Evolutionary conservation across 2,888 invertebrate genomes (phyloP), one percentile per base, ranked within the genome.

Genomic region (Caenorhabditis angaria): DNA sequence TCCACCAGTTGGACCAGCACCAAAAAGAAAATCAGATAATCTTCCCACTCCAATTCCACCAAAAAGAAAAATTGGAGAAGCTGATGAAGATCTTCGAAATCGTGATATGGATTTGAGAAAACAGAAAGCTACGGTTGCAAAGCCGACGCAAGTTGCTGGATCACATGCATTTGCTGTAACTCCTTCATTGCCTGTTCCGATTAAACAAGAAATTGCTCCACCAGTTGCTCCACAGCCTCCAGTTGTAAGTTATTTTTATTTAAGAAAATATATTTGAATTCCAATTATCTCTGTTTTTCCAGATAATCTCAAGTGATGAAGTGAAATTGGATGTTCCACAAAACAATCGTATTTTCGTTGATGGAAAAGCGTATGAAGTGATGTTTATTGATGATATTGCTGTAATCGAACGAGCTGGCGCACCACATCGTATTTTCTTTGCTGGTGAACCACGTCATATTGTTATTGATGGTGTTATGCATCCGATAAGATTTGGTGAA

Each of bases 281-380:
- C 22, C 24, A 25, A 20, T 24, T 27, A 28, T 48, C 27, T 25
- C 29, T 18, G 47, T 63, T 20, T 18, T 57, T 25, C 35, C 29
- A 22, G 10, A 25, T 53, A 32, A 32, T 62, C 18, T 35, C 25
- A 41, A 61, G 24, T 14, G 54, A 54, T 3, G 54, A 22, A 12
- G 54, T 82, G 18, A 78, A 77, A 57, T 64, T 85, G 53, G 82
- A 81, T 29, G 77, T 85, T n/a, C 86, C 86, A 8, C 80, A 81
- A 22, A 87, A 87, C 70, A 87, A 87, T 54, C 76, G 86, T 3
- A 86, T 87, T 25, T 87, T 87, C 63, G 86, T 88, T 47, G 88
- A 87, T 59, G 86, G 86, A n/a, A 82, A 82, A 35, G 84, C 86
- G 1, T 86, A 87, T 67, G 87, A 87, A 78, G 87, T 86, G 22